Evolutionary conservation across 2,113 vertebrate genomes (phyloP).

Genomic region (Malaclemys terrapin): DNA sequence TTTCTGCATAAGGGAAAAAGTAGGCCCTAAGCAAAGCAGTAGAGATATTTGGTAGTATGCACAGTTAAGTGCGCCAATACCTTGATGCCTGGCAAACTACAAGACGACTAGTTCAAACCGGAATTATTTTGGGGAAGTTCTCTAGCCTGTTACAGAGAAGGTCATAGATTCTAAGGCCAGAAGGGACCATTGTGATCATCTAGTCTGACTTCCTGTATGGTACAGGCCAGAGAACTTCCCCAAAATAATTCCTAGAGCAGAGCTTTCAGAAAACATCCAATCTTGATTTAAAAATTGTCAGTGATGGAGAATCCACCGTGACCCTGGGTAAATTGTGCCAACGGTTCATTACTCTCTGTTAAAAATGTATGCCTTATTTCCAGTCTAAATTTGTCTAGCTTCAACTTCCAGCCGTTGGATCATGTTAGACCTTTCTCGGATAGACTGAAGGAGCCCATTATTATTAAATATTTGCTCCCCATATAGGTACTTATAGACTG

Average conservation of each 20-base stretch:
- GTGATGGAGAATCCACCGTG: background rate
- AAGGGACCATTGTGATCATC: background rate
- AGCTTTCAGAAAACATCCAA: background rate
- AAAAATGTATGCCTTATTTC: background rate
- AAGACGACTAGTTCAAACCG: background rate
- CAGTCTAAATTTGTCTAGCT: background rate
- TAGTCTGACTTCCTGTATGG: background rate
- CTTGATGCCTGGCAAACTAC: background rate
- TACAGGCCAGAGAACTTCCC: background rate
- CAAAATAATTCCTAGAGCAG: background rate
- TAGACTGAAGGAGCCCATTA: background rate
- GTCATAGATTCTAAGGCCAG: background rate
- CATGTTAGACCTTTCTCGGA: background rate
- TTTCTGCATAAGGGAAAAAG: background rate
- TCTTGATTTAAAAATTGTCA: background rate
- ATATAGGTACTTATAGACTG: background rate
- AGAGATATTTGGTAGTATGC: background rate
- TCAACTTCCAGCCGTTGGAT: background rate
- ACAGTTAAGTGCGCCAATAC: background rate
- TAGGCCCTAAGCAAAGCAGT: background rate
- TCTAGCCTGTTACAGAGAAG: background rate
- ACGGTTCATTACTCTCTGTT: background rate
- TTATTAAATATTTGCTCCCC: background rate
- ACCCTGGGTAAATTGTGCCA: background rate
- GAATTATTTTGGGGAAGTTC: background rate